Evolutionary conservation across 2,888 invertebrate species (phyloP), one percentile per base, ranked within the genome.

Genomic region (Lypha dubia): DNA sequence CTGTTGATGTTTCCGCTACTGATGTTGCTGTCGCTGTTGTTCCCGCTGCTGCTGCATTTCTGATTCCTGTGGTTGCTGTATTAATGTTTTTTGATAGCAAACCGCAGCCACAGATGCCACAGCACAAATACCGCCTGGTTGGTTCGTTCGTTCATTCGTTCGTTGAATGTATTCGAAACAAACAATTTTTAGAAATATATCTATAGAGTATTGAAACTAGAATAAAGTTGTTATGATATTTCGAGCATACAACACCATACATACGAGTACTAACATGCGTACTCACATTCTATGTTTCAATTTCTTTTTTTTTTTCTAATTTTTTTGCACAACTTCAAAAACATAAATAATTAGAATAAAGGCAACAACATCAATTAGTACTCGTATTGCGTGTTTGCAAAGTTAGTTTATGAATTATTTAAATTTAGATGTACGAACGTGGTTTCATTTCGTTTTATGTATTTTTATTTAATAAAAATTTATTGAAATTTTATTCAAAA

Each of bases 101-200:
- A 51, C 73, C 58, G 41, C 73, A 58, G 60, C 74, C 80, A 32
- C 58, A 80, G 60, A 67, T 60, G 41, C 74, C 74, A 53, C 74
- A 68, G 22, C 8, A 22, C 20, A 80, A 60, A 74, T 65, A 38
- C n/a, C 17, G 67, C 41, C 32, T 22, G 15, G 2, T 22, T 53
- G 53, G 1, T 63, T n/a, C n/a, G n/a, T n/a, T n/a, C n/a, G n/a
- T n/a, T n/a, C n/a, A n/a, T n/a, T n/a, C n/a, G n/a, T n/a, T n/a
- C n/a, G n/a, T n/a, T 35, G 1, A 0, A 3, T 76, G 7, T 63
- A 62, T 8, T 41, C 24, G 20, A 17, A 53, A 20, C 51, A 49
- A n/a, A n/a, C 22, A 75, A 9, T 24, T 49, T 35, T 49, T 38
- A 17, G 38, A 58, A 58, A 46, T 58, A 67, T 22, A 32, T 67